phyloP scores from a whole-genome alignment of 1,140 invertebrate species.

The Pantala flavescens region DNA sequence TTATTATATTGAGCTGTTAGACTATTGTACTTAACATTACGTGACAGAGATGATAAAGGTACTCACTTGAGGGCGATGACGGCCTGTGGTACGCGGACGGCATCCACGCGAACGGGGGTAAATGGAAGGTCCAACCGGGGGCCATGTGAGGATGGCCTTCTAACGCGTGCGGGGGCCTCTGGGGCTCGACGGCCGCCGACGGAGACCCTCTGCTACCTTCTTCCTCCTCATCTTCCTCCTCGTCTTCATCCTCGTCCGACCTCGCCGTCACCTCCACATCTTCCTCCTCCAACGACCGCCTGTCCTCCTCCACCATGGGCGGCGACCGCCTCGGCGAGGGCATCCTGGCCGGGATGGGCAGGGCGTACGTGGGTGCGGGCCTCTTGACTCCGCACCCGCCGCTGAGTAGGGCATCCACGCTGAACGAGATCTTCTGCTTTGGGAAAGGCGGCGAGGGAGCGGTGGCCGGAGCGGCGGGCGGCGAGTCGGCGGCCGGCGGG shows the following conservation, averaged over 20 bases:
- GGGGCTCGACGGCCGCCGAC: background rate
- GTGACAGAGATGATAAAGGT: no score
- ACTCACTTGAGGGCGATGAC: background rate
- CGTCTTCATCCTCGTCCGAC: background rate
- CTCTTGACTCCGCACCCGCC: background rate
- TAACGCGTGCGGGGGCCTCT: background rate
- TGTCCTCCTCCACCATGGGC: background rate
- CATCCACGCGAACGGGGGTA: background rate
- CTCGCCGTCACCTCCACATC: background rate
- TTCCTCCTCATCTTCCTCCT: background rate
- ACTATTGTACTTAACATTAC: no score
- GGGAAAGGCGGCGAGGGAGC: background rate
- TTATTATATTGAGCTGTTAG: no score
- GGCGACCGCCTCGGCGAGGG: background rate
- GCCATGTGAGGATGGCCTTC: background rate
- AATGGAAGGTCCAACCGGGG: background rate
- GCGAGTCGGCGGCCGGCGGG: background rate
- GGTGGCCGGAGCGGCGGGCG: background rate
- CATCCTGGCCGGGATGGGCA: background rate
- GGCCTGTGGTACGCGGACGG: background rate
- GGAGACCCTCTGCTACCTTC: background rate
- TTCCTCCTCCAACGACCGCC: background rate
- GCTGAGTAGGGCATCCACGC: background rate
- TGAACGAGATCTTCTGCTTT: constrained; percentile 2
- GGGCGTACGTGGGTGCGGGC: background rate